phyloP scores from a whole-genome alignment of 2,113 vertebrate species.

The Varanus komodoensis region DNA sequence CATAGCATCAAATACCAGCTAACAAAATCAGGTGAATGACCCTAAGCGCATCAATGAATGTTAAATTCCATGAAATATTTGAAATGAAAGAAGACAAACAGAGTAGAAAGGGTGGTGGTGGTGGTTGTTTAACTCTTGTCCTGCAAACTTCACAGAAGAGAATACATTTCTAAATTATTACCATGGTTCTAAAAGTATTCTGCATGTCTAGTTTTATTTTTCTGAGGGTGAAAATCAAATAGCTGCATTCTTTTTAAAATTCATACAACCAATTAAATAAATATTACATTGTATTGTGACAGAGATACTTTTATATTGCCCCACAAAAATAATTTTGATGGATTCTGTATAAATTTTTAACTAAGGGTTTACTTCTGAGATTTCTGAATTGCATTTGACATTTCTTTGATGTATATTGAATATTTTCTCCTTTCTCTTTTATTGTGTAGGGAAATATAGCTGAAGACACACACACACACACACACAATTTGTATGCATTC shows the following conservation, averaged over 20 bases:
- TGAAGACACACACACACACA: background rate
- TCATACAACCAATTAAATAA: conserved; percentile 8
- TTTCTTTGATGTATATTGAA: conserved; percentile 19
- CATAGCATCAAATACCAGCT: background rate
- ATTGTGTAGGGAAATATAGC: conserved; percentile 6
- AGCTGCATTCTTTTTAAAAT: background rate
- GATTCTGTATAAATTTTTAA: conserved; percentile 19
- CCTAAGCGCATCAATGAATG: background rate
- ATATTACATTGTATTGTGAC: conserved; percentile 8
- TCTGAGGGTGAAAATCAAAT: background rate
- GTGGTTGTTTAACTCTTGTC: background rate
- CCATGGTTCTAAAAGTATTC: background rate
- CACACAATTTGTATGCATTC: background rate
- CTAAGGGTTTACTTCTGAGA: conserved; percentile 23
- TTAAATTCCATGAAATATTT: background rate
- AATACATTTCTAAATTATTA: background rate
- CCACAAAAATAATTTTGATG: conserved; percentile 6
- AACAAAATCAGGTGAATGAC: background rate
- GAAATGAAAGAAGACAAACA: conserved; percentile 3
- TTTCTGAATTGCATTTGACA: conserved; percentile 6
- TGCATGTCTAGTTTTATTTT: background rate
- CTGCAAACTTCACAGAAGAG: background rate
- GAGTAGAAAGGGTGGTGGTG: background rate
- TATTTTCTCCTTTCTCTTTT: background rate
- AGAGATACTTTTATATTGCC: conserved; percentile 6